Evolutionary conservation across 1,140 invertebrate species (phyloP), one percentile per base, ranked within the genome.

Genomic region (Cydia pomonella): DNA sequence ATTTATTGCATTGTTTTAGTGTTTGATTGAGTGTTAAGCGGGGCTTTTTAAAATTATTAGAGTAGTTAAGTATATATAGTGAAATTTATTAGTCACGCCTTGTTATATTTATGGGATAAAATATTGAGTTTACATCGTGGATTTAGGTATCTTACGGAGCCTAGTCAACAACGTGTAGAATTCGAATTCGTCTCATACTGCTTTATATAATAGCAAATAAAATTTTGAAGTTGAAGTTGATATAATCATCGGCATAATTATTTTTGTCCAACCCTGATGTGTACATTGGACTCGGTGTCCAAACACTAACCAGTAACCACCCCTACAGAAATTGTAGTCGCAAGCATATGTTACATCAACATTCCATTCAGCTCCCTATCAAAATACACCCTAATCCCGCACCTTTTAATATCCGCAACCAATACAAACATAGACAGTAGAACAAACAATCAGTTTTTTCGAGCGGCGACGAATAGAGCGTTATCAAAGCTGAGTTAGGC

Each of bases 1-100:
- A 90, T 91, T 90, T 90, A 90, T 89, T 83, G 76, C 81, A 79
- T 78, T 77, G 75, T 82, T 81, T 79, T 77, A 23, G 64, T 73
- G 41, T 74, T 80, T 77, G 72, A 79, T 79, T 76, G 80, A 76
- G 77, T 82, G 81, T 80, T 78, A 82, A 82, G 75, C 77, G 77
- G 77, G 50, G 73, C 72, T 66, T 73, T 75, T 71, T 29, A 47
- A 33, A 44, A 76, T 74, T 76, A 75, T 80, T 75, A 73, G 64
- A 21, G 50, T 75, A 76, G 59, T 23, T 73, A 41, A 75, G 72
- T 38, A 77, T 75, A 69, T 38, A 75, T 73, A 38, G 59, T 18
- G 41, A 74, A 74, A 66, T 66, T 66, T 66, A 66, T 69, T 69
- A 18, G 64, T 12, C 27, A 66, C 63, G 63, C 27, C 64, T 69